Percentiles rank a stretch among this genome's conserved stretches.
Evolutionary conservation across 2,888 invertebrate species (phyloP).

Genomic region (Agrypnus murinus): DNA sequence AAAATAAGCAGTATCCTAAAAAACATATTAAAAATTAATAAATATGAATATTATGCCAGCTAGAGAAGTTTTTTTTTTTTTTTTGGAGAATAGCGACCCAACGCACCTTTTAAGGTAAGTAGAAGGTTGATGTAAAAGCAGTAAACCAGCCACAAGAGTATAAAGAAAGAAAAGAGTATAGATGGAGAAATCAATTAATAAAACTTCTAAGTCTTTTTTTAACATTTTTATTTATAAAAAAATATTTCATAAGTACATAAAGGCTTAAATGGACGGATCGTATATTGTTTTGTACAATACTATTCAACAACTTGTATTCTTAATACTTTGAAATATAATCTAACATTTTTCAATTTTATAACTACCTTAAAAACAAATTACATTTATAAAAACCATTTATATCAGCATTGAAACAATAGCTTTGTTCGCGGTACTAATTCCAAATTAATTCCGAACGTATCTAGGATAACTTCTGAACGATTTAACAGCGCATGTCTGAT

Average conservation of each 20-base stretch:
- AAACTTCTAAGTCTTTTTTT: conserved; percentile 17
- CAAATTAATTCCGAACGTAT: too few species aligned
- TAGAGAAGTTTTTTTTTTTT: too few species aligned
- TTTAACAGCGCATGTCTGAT: too few species aligned
- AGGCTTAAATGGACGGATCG: conserved; percentile 56
- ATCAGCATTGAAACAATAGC: neutral
- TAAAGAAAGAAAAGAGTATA: conserved; percentile 11
- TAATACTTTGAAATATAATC: conserved; percentile 18
- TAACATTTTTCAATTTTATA: conserved; percentile 2
- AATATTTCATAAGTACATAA: conserved; percentile 50
- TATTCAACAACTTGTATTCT: conserved; percentile 22
- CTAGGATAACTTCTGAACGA: too few species aligned
- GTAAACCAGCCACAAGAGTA: neutral
- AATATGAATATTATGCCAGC: neutral
- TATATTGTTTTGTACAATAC: conserved; percentile 45
- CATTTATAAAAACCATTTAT: conserved; percentile 10
- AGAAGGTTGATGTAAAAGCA: neutral
- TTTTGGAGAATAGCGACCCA: neutral
- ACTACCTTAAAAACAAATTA: conserved; percentile 10
- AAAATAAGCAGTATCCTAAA: conserved; percentile 67
- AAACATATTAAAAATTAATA: conserved; percentile 33
- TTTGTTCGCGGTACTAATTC: too few species aligned
- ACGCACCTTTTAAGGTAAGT: neutral
- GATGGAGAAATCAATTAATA: conserved; percentile 27
- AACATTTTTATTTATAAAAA: conserved; percentile 57